A percentile compares a stretch with the other conserved stretches of the same genome.
Conservation (phyloP, 2,888 invertebrate species). For the Drosophila suboccidentalis region DNA sequence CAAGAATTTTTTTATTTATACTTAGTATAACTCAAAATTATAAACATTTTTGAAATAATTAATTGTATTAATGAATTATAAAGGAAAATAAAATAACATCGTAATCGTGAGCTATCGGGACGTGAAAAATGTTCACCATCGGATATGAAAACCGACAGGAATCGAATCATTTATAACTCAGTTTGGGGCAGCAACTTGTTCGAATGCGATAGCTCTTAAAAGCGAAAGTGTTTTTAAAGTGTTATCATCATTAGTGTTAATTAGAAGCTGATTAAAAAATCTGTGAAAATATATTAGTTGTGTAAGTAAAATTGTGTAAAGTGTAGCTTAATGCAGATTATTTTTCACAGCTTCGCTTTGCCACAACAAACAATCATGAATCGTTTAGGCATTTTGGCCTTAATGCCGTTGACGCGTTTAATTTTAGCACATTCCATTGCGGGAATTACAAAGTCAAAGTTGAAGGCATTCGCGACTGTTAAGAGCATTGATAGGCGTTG, state of each 20-base stretch:
- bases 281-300: background rate
- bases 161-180: too few species aligned
- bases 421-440: constrained; percentile 9
- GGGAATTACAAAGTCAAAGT: constrained; percentile 34
- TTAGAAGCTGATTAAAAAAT: background rate
- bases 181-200: too few species aligned
- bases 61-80: too few species aligned
- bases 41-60: too few species aligned
- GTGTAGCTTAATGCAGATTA: background rate
- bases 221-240: background rate
- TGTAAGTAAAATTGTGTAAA: background rate
- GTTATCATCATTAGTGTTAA: background rate
- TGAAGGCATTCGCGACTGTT: constrained; percentile 15
- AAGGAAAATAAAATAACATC: too few species aligned
- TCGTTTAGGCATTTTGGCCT: constrained; percentile 10
- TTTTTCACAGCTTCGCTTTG: constrained; percentile 4
- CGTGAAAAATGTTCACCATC: too few species aligned
- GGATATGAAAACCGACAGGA: too few species aligned
- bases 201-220: too few species aligned
- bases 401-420: constrained; percentile 21
- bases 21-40: too few species aligned
- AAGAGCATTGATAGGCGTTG: constrained; percentile 8
- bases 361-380: background rate
- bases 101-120: too few species aligned
- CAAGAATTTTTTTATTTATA: too few species aligned